Evolutionary conservation across 2,113 vertebrate species (phyloP), one percentile per base, ranked within the genome.

Genomic region (Hippocampus abdominalis): DNA sequence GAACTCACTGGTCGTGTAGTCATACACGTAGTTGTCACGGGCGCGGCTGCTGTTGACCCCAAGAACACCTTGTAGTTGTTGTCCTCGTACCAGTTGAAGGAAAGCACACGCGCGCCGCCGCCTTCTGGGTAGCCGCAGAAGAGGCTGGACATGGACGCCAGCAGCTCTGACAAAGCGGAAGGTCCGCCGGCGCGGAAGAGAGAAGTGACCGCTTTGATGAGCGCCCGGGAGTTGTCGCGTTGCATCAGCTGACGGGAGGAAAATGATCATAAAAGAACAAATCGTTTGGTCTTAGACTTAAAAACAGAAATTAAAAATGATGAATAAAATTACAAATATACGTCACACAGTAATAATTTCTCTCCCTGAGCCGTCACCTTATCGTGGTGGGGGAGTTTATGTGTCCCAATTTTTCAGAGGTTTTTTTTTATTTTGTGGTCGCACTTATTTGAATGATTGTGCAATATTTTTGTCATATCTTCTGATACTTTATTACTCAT

Each of bases 61-160:
- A 71, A 99, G 87, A 99, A 99, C 82, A 93, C 94, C 80, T 96
- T 98, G 80, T 98, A 99, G 91, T 98, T 98, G 84, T 98, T 98
- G 88, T 99, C 96, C 89, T 98, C 97, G 15, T 98, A 99, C 97
- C 96, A 99, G 90, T 98, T 98, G 88, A 98, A 97, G 77, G 97
- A 99, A 76, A 97, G 88, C 9, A 98, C 95, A 57, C 92, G 92
- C 71, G 94, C 91, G 60, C 95, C 95, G 9, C 93, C 94, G 59
- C 93, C 94, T 80, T 96, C 96, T 11, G 94, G 94, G 78, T 98
- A 96, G 13, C 96, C 96, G 70, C 97, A 99, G 81, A 98, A 91
- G 76, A 99, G 93, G 64, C 88, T 86, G 0, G 96, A 98, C 57
- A 96, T 71, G 9, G 88, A 86, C 70, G 86, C 88, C 84, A 91